phyloP scores from a whole-genome alignment of 2,888 invertebrate species.

The Gasteruption jaculator region DNA sequence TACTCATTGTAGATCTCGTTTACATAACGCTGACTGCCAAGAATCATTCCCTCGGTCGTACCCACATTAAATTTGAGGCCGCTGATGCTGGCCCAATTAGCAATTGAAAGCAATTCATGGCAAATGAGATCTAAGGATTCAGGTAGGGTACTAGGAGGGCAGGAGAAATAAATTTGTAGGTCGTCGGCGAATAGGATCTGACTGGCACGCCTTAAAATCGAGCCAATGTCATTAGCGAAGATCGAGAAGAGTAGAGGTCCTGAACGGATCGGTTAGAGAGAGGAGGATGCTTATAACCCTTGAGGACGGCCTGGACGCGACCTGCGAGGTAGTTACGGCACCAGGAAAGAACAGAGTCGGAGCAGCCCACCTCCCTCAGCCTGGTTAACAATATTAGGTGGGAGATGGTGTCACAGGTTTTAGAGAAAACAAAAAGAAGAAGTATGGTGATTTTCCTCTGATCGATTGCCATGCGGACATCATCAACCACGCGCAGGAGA shows the following conservation, averaged over 20 bases:
- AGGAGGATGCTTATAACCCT: not conserved
- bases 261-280: not conserved
- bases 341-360: not conserved
- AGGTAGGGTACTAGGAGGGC: no score
- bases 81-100: no score
- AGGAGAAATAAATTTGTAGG: not conserved
- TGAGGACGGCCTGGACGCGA: not conserved
- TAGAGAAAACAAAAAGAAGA: slow-evolving; percentile 9
- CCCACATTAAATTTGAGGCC: no score
- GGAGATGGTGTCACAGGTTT: slow-evolving; percentile 2
- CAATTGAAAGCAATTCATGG: no score
- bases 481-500: no score
- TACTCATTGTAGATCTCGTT: no score
- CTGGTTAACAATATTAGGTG: not conserved
- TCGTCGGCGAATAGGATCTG: slow-evolving; percentile 1
- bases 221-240: slow-evolving; percentile 1
- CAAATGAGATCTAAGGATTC: no score
- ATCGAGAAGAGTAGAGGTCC: slow-evolving; percentile 6
- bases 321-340: not conserved
- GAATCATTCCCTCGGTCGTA: no score
- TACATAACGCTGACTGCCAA: no score
- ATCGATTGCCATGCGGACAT: no score
- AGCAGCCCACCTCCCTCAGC: not conserved
- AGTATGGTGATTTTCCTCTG: no score
- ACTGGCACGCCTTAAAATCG: not conserved